Base-by-base conservation (phyloP, 1,140 invertebrate species). In the Maconellicoccus hirsutus region DNA sequence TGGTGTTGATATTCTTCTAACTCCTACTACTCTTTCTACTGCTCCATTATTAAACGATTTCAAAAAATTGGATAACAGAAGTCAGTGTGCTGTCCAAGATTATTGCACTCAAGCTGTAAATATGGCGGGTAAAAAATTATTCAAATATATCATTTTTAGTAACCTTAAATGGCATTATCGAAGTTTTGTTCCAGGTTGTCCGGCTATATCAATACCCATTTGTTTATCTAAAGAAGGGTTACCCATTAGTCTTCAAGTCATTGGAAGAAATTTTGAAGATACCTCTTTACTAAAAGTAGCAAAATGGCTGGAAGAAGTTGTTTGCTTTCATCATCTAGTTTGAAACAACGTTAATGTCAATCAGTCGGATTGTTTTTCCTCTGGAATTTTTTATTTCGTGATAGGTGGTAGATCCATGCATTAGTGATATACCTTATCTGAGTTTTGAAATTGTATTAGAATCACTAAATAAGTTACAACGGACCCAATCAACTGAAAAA, bases 31-130 rank as follows among this genome's bases (percentile, higher is more conserved):
- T 0, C 80, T 97, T 3, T 86, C 86, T 4, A 88, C 90, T 75
- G 92, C 96, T 7, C 92, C 92, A 0, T 77, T 80, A 0, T 91
- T 91, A 77, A 85, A 82, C n/a, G 88, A 95, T 73, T 97, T 95
- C 79, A 79, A 82, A 0, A 82, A 82, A 38, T 85, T 87, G 72
- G 89, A 93, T 74, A 95, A 95, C 78, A 83, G 93, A 71, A 88
- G 91, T 74, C 91, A 94, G 74, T 92, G 91, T 79, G 88, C 89
- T 0, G 81, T 90, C 39, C 93, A 98, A 78, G 97, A 99, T 82
- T 94, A 88, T 79, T 98, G 91, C 77, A 98, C 96, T 0, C 93
- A 97, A 77, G 88, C 96, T 4, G 91, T 90, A 0, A 99, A 98
- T 78, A 90, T 99, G 89, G 93, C 94, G 27, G 96, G 89, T 87